Evolutionary conservation across 2,113 vertebrate genomes (phyloP), one percentile per base, ranked within the genome.

Genomic region (Odontesthes bonariensis): DNA sequence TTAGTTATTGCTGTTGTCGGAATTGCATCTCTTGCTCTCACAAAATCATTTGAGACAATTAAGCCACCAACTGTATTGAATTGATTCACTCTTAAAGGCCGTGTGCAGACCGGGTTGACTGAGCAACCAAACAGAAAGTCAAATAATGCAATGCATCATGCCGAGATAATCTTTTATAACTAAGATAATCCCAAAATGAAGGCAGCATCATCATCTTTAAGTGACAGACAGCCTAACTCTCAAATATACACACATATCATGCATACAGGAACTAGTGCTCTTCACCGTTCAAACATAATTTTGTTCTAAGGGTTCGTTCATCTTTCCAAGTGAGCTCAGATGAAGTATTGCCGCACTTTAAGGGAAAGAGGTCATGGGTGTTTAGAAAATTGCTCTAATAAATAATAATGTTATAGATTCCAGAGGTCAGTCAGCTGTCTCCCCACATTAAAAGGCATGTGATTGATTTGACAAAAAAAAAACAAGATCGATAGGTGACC

Each of bases 401-500:
- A 88, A 84, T 72, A 62, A 85, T 81, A 83, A 81, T 71, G 70
- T 52, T 83, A 78, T 76, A 69, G 44, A 82, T 82, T 83, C 79
- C 79, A 81, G 72, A 79, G 80, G 78, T 86, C 83, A 89, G 42
- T 84, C 83, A 38, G 62, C 55, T 47, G 57, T 83, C 19, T 71
- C 62, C 40, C 64, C 66, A 59, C 68, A 81, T 89, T 88, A 83
- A 84, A 79, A 66, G 63, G 49, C 51, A 57, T 63, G 73, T 86
- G 86, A 92, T 87, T 89, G 83, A 91, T 89, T 82, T 44, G 80
- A 77, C 71, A 33, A 27, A 27, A 27, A 27, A 27, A 23, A 69
- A 54, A 75, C 55, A 57, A 89, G 84, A 91, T 93, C 75, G 57
- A 93, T 90, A 65, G 54, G 57, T 66, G 72, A 69, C 51, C 66